These are phyloP conservation scores for Gari tellinella DNA, from an alignment of 2,888 invertebrate species.

Conservation along the genomic window DNA sequence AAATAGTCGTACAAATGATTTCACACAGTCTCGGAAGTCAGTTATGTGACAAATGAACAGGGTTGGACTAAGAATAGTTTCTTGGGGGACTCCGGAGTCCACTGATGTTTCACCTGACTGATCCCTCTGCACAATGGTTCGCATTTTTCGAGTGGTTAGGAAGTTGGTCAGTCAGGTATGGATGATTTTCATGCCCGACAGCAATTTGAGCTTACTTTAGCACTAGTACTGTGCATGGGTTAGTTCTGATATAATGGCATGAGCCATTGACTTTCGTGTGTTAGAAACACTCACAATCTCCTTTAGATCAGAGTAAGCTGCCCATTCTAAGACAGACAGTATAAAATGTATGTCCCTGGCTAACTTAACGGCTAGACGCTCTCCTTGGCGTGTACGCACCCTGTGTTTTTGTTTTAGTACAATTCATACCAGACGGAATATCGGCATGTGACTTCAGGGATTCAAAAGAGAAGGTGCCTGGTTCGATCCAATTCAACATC, in stretches of 20 bases:
- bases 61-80: too few species aligned
- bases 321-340: slow-evolving; percentile 3
- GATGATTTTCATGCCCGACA: too few species aligned
- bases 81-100: too few species aligned
- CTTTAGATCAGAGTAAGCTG: slow-evolving; percentile 3
- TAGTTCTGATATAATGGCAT: background rate
- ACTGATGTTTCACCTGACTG: too few species aligned
- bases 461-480: slow-evolving; percentile 3
- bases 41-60: too few species aligned
- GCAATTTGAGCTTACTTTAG: background rate
- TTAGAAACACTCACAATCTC: slow-evolving; percentile 8
- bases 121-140: too few species aligned
- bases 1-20: too few species aligned
- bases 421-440: background rate
- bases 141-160: too few species aligned
- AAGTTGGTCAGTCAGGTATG: too few species aligned
- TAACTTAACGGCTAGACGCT: slow-evolving; percentile 5
- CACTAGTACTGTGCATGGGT: background rate
- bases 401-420: background rate
- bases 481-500: slow-evolving; percentile 10
- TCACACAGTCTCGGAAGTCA: too few species aligned
- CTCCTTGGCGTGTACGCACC: slow-evolving; percentile 3
- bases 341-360: slow-evolving; percentile 1
- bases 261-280: background rate
- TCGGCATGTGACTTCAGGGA: slow-evolving; percentile 6